Base-by-base conservation (phyloP, 2,113 vertebrate species). In the Ahaetulla prasina region DNA sequence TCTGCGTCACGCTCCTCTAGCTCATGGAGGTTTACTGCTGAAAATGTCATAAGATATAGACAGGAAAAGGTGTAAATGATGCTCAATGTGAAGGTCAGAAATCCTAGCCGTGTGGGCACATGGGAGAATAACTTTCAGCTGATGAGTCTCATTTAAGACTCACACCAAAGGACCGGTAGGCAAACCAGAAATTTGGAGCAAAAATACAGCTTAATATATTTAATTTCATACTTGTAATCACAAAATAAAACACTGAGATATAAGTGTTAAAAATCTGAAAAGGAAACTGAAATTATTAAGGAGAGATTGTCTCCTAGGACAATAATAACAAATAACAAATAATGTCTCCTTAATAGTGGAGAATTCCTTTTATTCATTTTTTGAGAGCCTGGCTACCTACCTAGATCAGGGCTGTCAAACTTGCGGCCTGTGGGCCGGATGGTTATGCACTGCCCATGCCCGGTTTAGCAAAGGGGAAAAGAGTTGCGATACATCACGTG, bases 71-170 rank as follows among this genome's bases (percentile, higher is more conserved):
- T 90, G 89, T 49, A n/a, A 92, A 89, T 87, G 89, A 86, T 91
- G 90, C 47, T 68, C 23, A 45, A 35, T 60, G 57, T 92, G 68
- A 93, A 93, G 88, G 93, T 93, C 87, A 92, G 74, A 57, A 89
- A 93, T 3, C 91, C 91, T 93, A 47, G 90, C 45, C 18, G 27
- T 49, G 23, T 74, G 27, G 55, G 80, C 55, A 30, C 43, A 22
- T n/a, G 12, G 57, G 52, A 55, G 80, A 87, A 74, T 87, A 74
- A 55, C 90, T 93, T 74, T 18, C 5, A 27, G 50, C 91, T 49
- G 0, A 54, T 2, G 45, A 14, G 0, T 60, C 90, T 85, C 90
- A 57, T 3, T 68, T 55, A 7, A 35, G 43, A 60, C 45, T 89
- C 80, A 12, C 4, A 45, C 35, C 55, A 87, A 54, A 3, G 52